A percentile compares a stretch with the other conserved stretches of the same genome.
Conservation (phyloP, 2,888 invertebrate genomes). For the Acanthosepion pharaonis region DNA sequence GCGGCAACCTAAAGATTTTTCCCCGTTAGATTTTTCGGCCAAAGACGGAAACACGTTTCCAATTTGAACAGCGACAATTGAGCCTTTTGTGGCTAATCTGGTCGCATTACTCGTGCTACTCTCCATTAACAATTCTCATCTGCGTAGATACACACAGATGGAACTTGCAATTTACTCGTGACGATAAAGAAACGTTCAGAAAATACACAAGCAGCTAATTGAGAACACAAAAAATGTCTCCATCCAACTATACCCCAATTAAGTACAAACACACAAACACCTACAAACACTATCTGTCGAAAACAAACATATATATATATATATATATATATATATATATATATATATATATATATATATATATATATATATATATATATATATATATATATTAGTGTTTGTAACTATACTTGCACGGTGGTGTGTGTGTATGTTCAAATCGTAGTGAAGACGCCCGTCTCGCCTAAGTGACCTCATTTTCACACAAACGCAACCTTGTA, state of each 20-base stretch:
- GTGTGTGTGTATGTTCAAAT: not conserved
- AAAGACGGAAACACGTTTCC: constrained; percentile 21
- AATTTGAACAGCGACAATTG: not conserved
- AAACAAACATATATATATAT: not conserved
- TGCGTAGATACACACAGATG: not conserved
- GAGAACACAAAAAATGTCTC: not conserved
- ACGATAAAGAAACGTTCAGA: not conserved
- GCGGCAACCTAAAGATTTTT: not conserved
- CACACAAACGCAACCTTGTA: not conserved
- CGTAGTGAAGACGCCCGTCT: not conserved
- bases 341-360: not conserved
- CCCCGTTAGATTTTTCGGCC: not conserved
- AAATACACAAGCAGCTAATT: not conserved
- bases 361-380: not conserved
- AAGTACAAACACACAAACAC: not conserved
- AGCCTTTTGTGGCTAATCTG: not conserved
- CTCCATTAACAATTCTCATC: not conserved
- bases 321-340: not conserved
- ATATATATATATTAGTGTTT: no score
- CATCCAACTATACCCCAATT: not conserved
- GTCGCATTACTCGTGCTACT: not conserved
- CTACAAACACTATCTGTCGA: not conserved
- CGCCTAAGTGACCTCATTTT: not conserved
- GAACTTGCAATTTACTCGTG: not conserved
- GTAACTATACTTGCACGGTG: not conserved